Base-by-base conservation (phyloP, 1,140 invertebrate species). In the Leptoteleia sp. region DNA sequence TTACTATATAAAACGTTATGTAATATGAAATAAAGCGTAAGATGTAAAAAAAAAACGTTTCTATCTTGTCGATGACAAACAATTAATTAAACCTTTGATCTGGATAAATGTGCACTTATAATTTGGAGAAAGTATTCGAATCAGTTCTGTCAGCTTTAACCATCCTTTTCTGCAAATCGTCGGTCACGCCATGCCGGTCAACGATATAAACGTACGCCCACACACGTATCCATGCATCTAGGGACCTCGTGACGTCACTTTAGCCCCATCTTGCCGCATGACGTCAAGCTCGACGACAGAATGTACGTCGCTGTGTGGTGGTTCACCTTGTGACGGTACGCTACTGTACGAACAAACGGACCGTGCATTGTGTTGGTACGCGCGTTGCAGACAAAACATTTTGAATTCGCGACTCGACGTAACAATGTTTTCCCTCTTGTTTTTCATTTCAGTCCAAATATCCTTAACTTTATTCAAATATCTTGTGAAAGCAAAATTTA, bases 241-340 rank as follows among this genome's bases (percentile, higher is more conserved):
- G 55, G 65, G 71, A 59, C 54, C 16, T 48, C 67, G 37, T 81
- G 80, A 81, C 80, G 80, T 81, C 76, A 81, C 43, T 45, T 31
- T 22, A 43, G 33, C 64, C 68, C 68, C 73, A 77, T 79, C 65
- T 81, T 75, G 52, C 31, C 13, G 35, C 19, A 70, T 80, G 80
- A 81, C 80, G 80, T 79, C 73, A 77, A 48, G 16, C 25, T 19
- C 52, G 50, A 54, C 57, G 43, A 65, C 70, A 42, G 65, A 55
- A 33, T 59, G 25, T 45, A 16, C 19, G n/a, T 42, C 65, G 43
- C 59, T 29, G 11, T 57, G 50, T 67, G 64, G 55, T 33, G 59
- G 55, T 38, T 67, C 45, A 61, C 64, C 62, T 68, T 55, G 50
- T 35, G 22, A 64, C 12, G 35, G 54, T 40, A 48, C 37, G 52